Evolutionary conservation across 2,888 invertebrate genomes (phyloP).

Genomic region (Lasioglossum pauxillum): DNA sequence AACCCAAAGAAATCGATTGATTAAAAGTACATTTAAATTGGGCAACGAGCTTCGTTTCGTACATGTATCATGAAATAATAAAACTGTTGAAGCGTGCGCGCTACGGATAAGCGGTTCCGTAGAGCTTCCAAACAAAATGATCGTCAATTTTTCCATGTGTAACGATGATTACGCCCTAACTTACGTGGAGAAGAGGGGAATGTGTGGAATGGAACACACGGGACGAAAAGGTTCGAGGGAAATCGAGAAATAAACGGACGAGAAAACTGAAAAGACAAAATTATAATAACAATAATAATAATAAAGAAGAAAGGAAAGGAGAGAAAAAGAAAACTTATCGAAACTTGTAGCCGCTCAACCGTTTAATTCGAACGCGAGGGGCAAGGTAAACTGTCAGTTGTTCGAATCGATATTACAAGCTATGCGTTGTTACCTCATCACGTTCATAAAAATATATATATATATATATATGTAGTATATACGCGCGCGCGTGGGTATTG

Average conservation of each 20-base stretch:
- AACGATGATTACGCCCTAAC: conserved; percentile 64
- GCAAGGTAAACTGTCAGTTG: conserved; percentile 75
- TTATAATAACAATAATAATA: conserved; percentile 48
- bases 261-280: conserved; percentile 23
- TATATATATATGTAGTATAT: conserved; percentile 72
- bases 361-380: conserved; percentile 77
- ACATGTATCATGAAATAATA: conserved; percentile 73
- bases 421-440: conserved; percentile 81
- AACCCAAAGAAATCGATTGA: conserved; percentile 79
- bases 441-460: conserved; percentile 82
- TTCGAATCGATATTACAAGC: conserved; percentile 80
- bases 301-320: conserved; percentile 35
- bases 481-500: conserved; percentile 66
- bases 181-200: conserved; percentile 33
- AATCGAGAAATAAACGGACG: conserved; percentile 25
- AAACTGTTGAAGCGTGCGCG: conserved; percentile 65
- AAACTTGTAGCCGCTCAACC: conserved; percentile 72
- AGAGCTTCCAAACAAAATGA: conserved; percentile 60
- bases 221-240: conserved; percentile 35
- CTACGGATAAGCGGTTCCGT: conserved; percentile 60
- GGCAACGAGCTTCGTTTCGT: conserved; percentile 72
- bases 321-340: conserved; percentile 54
- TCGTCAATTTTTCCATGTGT: conserved; percentile 57
- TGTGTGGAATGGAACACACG: conserved; percentile 7
- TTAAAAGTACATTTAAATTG: conserved; percentile 80